A percentile compares a stretch with the other conserved stretches of the same genome.
Conservation (phyloP, 2,797 vertebrate species). For the Pseudochromis fuscus region DNA sequence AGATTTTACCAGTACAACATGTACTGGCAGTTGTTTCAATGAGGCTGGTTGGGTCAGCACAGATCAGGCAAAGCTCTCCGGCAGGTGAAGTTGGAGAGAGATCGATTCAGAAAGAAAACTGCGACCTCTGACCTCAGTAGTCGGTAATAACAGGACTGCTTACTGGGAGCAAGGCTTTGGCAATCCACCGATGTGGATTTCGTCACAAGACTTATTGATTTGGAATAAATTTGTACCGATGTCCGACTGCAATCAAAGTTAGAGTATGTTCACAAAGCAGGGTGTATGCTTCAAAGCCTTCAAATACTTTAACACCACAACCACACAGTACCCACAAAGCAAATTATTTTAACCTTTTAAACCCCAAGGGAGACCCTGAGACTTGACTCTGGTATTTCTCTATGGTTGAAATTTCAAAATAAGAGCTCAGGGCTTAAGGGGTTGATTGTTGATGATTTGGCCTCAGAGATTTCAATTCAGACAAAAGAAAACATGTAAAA, state of each 20-base stretch:
- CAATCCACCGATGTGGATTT: not conserved
- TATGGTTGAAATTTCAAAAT: too few species aligned
- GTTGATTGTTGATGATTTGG: too few species aligned
- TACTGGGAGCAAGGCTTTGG: not conserved
- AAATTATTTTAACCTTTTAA: too few species aligned
- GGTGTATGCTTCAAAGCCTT: not conserved
- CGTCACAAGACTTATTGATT: not conserved
- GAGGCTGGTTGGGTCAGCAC: not conserved
- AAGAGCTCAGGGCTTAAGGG: too few species aligned
- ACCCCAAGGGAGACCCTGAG: too few species aligned
- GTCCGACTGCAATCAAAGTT: too few species aligned
- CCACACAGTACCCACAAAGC: too few species aligned
- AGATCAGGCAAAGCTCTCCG: not conserved
- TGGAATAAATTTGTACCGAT: not conserved
- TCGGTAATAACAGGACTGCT: conserved; percentile 5
- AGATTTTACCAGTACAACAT: conserved; percentile 3
- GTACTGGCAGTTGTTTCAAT: conserved; percentile 1
- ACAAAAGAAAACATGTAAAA: not conserved
- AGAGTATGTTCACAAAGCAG: too few species aligned
- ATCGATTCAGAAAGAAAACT: conserved; percentile 12
- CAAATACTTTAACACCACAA: too few species aligned
- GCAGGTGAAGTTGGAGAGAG: not conserved
- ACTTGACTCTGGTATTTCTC: too few species aligned
- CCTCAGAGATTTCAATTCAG: not conserved
- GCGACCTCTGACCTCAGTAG: conserved; percentile 14